Base-by-base conservation (phyloP, 2,888 invertebrate genomes). In the Hirtodrosophila confusa region DNA sequence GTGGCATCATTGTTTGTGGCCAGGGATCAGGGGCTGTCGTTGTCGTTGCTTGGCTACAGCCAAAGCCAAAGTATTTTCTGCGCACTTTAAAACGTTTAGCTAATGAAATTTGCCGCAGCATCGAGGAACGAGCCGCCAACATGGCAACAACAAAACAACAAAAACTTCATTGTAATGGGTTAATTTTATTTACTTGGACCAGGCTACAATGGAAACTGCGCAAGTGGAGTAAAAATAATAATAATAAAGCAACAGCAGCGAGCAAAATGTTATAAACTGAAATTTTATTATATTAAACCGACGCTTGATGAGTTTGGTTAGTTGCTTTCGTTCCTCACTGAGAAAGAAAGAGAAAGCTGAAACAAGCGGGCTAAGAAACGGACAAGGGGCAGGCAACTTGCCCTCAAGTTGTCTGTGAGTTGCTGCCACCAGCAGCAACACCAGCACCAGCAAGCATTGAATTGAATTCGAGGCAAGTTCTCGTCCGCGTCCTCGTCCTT, bases 251-350 rank as follows among this genome's bases (percentile, higher is more conserved):
- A 54, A 29, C 44, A 40, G 40, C 53, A 70, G 65, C 62, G 66
- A 62, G 48, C 68, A 63, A 82, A 82, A 86, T 88, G 85, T 84
- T 88, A 75, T 86, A 88, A 84, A 80, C 87, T 87, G 87, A 88
- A 88, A 78, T 88, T 85, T 86, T 87, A 88, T 85, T 85, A 88
- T 85, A 85, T 86, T 88, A 88, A 84, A 86, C 80, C 87, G 85
- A 76, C 80, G 87, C 80, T 84, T 87, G 88, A 84, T 88, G 87
- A 86, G 83, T 88, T 88, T 70, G 82, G 83, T 83, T 87, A 87
- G 87, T 74, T 74, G 77, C 69, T 48, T 45, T 41, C 62, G 60
- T 62, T 62, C 7, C 31, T 31, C 31, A 7, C 31, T 7, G n/a
- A 23, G 45, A 8, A 7, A 12, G n/a, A n/a, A 7, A 24, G 45